A percentile compares a stretch with the other conserved stretches of the same genome.
These are phyloP conservation scores for Athalia rosae DNA, from an alignment of 2,888 invertebrate species.

Conservation along the genomic window DNA sequence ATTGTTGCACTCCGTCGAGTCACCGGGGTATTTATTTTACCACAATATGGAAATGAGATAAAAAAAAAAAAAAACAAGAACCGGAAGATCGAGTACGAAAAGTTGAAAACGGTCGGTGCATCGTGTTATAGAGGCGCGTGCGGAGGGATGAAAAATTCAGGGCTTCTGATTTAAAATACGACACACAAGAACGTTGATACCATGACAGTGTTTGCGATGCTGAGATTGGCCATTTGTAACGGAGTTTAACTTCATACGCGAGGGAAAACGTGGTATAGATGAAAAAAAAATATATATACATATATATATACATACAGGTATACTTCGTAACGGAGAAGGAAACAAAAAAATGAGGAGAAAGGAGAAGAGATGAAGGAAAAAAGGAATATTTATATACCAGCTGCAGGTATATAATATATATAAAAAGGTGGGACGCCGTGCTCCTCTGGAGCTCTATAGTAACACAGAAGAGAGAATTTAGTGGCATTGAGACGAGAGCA, in stretches of 20 bases:
- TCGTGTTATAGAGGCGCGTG: neutral
- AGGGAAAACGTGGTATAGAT: neutral
- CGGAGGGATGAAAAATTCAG: conserved; percentile 27
- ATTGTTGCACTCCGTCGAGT: conserved; percentile 32
- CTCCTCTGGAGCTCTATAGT: too few species aligned
- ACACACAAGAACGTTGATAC: conserved; percentile 12
- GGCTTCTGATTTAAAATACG: conserved; percentile 30
- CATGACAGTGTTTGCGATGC: neutral
- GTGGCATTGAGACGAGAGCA: conserved; percentile 24
- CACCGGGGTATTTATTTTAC: neutral
- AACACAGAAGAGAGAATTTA: conserved; percentile 24
- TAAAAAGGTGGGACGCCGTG: conserved; percentile 31
- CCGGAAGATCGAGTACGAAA: conserved; percentile 23
- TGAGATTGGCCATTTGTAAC: conserved; percentile 43
- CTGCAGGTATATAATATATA: neutral
- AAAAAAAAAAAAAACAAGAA: neutral
- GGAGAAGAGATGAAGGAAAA: conserved; percentile 14
- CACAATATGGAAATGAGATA: neutral
- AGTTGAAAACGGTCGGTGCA: neutral
- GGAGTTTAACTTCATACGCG: conserved; percentile 31
- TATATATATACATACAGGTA: conserved; percentile 24
- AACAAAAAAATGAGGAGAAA: neutral
- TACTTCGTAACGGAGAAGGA: neutral
- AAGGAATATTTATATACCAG: conserved; percentile 42
- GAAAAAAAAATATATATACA: conserved; percentile 8